Conservation (phyloP, 2,888 invertebrate species). For the Drosophila austrosaltans region DNA sequence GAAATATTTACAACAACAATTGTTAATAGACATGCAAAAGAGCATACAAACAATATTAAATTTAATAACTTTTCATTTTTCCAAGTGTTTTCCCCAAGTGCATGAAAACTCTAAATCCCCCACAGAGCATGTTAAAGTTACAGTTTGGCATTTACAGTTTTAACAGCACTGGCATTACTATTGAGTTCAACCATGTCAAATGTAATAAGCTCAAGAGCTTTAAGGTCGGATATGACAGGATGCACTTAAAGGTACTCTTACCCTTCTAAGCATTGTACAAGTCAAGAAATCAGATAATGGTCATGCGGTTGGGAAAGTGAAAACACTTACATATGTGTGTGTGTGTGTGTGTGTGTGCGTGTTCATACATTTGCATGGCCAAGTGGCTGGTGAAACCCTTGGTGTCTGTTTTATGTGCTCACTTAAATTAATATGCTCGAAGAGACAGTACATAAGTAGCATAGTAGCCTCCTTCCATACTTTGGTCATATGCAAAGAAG, state of each 20-base stretch:
- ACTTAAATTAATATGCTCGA: conserved; percentile 68
- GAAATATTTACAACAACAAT: not conserved
- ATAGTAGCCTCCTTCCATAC: conserved; percentile 31
- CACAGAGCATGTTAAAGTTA: not conserved
- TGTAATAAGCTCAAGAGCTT: conserved; percentile 13
- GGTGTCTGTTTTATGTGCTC: conserved; percentile 66
- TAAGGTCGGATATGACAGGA: conserved; percentile 13
- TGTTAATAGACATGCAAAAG: not conserved
- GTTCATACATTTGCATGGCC: conserved; percentile 66
- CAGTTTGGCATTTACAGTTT: not conserved
- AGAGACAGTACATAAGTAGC: conserved; percentile 30
- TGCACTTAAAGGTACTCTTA: conserved; percentile 36
- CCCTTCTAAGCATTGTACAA: conserved; percentile 52
- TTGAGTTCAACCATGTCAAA: not conserved
- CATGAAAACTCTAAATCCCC: too few species aligned
- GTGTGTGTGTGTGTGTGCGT: too few species aligned
- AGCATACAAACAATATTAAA: not conserved
- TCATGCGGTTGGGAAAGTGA: not conserved
- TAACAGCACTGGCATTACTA: not conserved
- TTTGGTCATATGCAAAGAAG: conserved; percentile 30
- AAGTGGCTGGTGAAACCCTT: conserved; percentile 52
- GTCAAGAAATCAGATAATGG: conserved; percentile 74
- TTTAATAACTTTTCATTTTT: too few species aligned
- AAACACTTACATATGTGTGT: too few species aligned
- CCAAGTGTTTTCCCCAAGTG: too few species aligned